Evolutionary conservation across 2,888 invertebrate genomes (phyloP), one percentile per base, ranked within the genome.

Genomic region (Dugesia japonica): DNA sequence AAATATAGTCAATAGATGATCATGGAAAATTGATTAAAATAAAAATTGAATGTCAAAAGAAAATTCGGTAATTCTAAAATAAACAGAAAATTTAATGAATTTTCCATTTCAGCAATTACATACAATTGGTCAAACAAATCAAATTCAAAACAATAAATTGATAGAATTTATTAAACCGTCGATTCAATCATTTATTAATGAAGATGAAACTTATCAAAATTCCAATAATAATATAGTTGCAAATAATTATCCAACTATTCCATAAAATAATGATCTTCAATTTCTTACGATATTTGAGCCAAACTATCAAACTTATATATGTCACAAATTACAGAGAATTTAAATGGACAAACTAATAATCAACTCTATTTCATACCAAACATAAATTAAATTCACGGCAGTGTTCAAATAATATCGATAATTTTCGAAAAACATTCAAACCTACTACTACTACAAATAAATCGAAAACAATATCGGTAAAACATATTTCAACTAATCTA

Each of bases 11-110:
- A n/a, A 38, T 17, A 13, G 17, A 38, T 38, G 38, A 38, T 38
- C 38, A 9, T n/a, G n/a, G 17, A 38, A 13, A 38, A 17, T 13
- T 38, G 9, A 13, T 38, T 38, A 17, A 17, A 38, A 13, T 38
- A 38, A 38, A 56, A 56, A 56, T 56, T 56, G 56, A 56, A 56
- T 56, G 56, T 56, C n/a, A 56, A n/a, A 56, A 56, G 23, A 56
- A 20, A 20, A 56, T 20, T 56, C 56, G 7, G 7, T 23, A n/a
- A 4, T 9, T 31, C 31, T 9, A n/a, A 56, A 4, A 56, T 13
- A 23, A 20, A 56, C 4, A 56, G 23, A 56, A 56, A 56, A 56
- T n/a, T 56, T n/a, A 1, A 56, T 56, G 56, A 56, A 56, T 23
- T 56, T 13, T 56, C 23, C 4, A 56, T 9, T n/a, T 9, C 20